Percentiles rank a stretch among this genome's conserved stretches.
Evolutionary conservation across 2,888 invertebrate genomes (phyloP).

Genomic region (Orthonevra nobilis): DNA sequence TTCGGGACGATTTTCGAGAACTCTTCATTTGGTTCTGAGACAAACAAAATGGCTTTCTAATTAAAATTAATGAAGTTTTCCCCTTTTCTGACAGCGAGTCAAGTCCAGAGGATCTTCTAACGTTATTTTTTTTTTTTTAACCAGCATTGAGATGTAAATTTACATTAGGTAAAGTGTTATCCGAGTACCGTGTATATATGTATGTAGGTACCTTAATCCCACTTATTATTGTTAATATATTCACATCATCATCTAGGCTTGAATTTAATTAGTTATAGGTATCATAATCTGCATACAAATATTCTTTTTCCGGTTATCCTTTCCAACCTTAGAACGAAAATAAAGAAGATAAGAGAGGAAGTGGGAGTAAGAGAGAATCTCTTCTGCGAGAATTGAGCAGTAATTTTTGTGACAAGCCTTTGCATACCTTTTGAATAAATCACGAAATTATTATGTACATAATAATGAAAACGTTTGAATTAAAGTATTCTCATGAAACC

Average conservation of each 20-base stretch:
- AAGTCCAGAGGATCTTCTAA: slow-evolving; percentile 15
- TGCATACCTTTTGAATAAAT: slow-evolving; percentile 46
- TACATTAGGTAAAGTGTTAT: slow-evolving; percentile 22
- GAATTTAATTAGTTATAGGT: slow-evolving; percentile 33
- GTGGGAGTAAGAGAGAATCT: slow-evolving; percentile 10
- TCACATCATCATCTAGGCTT: slow-evolving; percentile 15
- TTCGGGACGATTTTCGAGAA: slow-evolving; percentile 42
- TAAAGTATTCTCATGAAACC: slow-evolving; percentile 20
- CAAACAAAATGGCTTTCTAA: slow-evolving; percentile 63
- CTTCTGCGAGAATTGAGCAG: slow-evolving; percentile 15
- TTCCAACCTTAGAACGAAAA: no score
- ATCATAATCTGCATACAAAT: slow-evolving; percentile 31
- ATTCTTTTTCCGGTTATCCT: slow-evolving; percentile 14
- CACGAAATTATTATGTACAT: slow-evolving; percentile 36
- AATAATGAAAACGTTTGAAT: slow-evolving; percentile 28
- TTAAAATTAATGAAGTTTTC: slow-evolving; percentile 67
- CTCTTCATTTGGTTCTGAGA: slow-evolving; percentile 50
- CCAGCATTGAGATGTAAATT: slow-evolving; percentile 17
- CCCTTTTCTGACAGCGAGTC: slow-evolving; percentile 8
- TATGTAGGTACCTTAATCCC: not conserved
- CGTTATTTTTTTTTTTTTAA: no score
- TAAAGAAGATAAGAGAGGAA: no score
- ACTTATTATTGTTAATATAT: slow-evolving; percentile 27
- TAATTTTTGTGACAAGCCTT: slow-evolving; percentile 17
- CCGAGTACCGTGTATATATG: not conserved